Percentiles rank a stretch among this genome's conserved stretches.
Conservation (phyloP, 2,888 invertebrate genomes). For the Aleiodes leptofemur region DNA sequence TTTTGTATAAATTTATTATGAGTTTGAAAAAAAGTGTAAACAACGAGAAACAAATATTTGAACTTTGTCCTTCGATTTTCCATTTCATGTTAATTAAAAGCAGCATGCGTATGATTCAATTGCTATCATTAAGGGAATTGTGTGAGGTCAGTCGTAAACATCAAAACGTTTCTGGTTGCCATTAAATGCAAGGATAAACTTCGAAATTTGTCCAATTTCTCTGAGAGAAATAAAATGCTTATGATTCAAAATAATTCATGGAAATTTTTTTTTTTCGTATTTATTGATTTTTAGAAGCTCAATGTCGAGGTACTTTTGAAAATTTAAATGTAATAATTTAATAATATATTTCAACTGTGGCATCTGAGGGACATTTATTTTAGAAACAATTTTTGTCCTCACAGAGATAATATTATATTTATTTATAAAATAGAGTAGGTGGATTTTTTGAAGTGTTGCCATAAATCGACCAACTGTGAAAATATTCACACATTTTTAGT, state of each 20-base stretch:
- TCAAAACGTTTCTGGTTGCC: not conserved
- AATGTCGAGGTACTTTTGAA: no score
- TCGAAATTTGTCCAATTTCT: not conserved
- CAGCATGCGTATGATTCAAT: not conserved
- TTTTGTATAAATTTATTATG: no score
- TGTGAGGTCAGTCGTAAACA: not conserved
- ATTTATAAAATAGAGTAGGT: not conserved
- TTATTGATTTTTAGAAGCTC: not conserved
- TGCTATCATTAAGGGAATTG: not conserved
- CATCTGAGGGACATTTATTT: not conserved
- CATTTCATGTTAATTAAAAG: not conserved
- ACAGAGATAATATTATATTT: not conserved
- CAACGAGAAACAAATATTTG: no score
- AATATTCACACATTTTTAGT: not conserved
- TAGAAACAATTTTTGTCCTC: not conserved
- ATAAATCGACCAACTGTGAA: constrained; percentile 4
- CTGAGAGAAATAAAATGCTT: not conserved
- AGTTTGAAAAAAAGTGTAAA: no score
- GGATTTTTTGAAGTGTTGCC: not conserved
- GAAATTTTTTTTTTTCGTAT: not conserved
- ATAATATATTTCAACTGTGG: not conserved
- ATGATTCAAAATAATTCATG: not conserved
- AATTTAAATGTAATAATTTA: not conserved
- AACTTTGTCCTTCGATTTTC: not conserved
- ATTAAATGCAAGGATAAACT: not conserved